These are phyloP conservation scores for Actinostola sp. DNA, from an alignment of 92 coral and sea anemone genomes.

Conservation along the genomic window DNA sequence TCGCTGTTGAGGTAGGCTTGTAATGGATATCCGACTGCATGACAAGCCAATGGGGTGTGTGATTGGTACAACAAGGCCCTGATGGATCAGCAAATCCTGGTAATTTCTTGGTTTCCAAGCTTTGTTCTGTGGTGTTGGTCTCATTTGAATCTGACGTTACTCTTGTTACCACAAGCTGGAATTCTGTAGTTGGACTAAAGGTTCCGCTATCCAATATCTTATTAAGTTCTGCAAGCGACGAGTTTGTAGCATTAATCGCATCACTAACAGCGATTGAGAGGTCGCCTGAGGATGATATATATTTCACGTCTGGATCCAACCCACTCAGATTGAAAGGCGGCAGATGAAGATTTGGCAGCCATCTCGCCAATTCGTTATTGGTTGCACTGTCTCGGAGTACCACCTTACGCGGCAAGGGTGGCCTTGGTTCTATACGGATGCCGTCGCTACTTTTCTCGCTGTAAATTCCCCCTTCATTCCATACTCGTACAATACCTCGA, in stretches of 20 bases:
- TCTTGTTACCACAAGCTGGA: constrained; percentile 65
- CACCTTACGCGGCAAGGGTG: constrained; percentile 68
- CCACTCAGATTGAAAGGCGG: constrained; percentile 56
- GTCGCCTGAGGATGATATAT: constrained; percentile 72
- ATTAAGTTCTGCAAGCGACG: constrained; percentile 25
- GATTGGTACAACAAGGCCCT: constrained; percentile 81
- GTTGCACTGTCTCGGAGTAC: constrained; percentile 61
- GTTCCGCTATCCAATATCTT: constrained; percentile 54
- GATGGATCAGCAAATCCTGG: constrained; percentile 79
- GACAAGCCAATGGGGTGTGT: constrained; percentile 38
- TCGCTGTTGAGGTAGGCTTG: constrained; percentile 65
- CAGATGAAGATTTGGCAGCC: constrained; percentile 74
- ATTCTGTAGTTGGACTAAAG: constrained; percentile 66
- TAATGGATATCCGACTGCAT: constrained; percentile 75
- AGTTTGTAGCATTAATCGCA: constrained; percentile 15
- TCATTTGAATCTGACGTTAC: constrained; percentile 73
- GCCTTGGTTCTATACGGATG: constrained; percentile 70
- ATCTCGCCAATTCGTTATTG: constrained; percentile 72
- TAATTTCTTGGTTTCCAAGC: constrained; percentile 52
- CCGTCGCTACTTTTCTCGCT: constrained; percentile 82
- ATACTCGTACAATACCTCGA: constrained; percentile 76
- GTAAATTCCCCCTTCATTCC: constrained; percentile 76
- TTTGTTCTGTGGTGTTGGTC: constrained; percentile 75
- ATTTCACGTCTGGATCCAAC: constrained; percentile 24
- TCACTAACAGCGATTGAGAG: constrained; percentile 51